These are phyloP conservation scores for Leptopterna dolabrata DNA, from an alignment of 2,888 invertebrate genomes.

Conservation along the genomic window DNA sequence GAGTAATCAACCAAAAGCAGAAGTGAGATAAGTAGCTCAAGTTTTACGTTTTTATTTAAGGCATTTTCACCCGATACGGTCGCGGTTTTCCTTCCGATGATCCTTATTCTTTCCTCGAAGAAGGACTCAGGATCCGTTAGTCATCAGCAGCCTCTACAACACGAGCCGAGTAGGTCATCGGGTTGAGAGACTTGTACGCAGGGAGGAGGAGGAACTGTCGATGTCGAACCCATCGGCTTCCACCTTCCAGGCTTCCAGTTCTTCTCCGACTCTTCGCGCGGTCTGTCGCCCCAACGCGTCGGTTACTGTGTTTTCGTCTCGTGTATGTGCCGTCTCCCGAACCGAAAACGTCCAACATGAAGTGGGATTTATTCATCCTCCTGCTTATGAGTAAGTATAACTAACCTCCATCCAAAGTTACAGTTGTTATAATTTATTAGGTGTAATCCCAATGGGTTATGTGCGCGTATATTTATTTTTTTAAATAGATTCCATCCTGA, in stretches of 20 bases:
- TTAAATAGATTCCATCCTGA: too few relatives aligned
- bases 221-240: neutral
- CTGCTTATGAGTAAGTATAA: constrained; percentile 52
- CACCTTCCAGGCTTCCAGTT: neutral
- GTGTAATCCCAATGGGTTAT: neutral
- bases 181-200: neutral
- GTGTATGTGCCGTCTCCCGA: constrained; percentile 12
- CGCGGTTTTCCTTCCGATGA: too few relatives aligned
- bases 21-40: too few relatives aligned
- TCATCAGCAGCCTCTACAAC: neutral
- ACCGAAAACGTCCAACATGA: constrained; percentile 35
- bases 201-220: neutral
- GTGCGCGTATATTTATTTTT: too few relatives aligned
- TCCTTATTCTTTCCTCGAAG: too few relatives aligned
- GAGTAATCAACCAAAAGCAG: too few relatives aligned
- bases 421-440: neutral
- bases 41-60: too few relatives aligned
- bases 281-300: neutral
- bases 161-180: constrained; percentile 41
- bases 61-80: too few relatives aligned
- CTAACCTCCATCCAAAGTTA: too few relatives aligned
- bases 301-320: neutral
- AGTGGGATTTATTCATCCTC: constrained; percentile 52
- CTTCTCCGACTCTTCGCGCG: constrained; percentile 14
- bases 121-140: too few relatives aligned